A percentile compares a stretch with the other conserved stretches of the same genome.
Conservation (phyloP, 2,888 invertebrate species). For the Arge pagana region DNA sequence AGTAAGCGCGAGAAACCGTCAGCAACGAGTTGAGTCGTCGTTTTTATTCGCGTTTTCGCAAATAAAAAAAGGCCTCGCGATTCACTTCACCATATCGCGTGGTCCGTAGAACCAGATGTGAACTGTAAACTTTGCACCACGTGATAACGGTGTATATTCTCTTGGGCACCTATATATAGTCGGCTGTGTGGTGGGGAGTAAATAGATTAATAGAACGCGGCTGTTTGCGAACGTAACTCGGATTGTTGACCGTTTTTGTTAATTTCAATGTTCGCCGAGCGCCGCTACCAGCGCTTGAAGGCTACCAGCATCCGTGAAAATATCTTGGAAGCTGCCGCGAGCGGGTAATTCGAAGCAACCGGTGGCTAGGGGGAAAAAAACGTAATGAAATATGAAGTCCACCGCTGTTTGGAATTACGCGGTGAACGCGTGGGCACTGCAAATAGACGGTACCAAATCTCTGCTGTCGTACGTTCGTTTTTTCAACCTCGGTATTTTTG, state of each 20-base stretch:
- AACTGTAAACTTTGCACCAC: not conserved
- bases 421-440: not conserved
- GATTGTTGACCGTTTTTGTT: slow-evolving; percentile 7
- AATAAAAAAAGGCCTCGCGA: too few species aligned
- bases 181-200: slow-evolving; percentile 4
- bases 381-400: slow-evolving; percentile 18
- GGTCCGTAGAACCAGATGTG: too few species aligned
- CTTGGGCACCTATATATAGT: slow-evolving; percentile 1
- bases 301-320: too few species aligned
- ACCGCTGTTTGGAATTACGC: slow-evolving; percentile 4
- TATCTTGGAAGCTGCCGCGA: too few species aligned
- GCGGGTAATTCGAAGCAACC: slow-evolving; percentile 19
- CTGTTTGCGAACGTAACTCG: slow-evolving; percentile 5
- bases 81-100: too few species aligned
- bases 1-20: too few species aligned
- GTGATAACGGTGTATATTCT: slow-evolving; percentile 10
- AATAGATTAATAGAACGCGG: slow-evolving; percentile 11
- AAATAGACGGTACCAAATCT: slow-evolving; percentile 9
- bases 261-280: too few species aligned
- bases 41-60: too few species aligned
- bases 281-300: too few species aligned
- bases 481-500: too few species aligned
- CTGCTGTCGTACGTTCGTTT: too few species aligned
- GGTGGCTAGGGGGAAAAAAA: slow-evolving; percentile 14
- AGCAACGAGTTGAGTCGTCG: too few species aligned